phyloP scores from a whole-genome alignment of 2,888 invertebrate genomes.

The Yponomeuta cagnagella region DNA sequence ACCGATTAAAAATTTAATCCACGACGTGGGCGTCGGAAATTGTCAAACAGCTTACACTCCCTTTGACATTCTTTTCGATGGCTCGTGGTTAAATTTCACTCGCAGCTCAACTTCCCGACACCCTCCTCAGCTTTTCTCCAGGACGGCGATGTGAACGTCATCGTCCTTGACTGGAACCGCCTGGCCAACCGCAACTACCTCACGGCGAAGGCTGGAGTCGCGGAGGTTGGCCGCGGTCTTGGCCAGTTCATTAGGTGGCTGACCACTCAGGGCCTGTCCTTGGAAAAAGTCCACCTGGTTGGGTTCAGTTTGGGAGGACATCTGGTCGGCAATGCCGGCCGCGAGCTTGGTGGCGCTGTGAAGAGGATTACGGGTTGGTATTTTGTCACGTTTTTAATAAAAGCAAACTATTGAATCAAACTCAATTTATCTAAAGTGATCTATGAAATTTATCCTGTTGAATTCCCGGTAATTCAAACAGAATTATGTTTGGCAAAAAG shows the following conservation, averaged over 20 bases:
- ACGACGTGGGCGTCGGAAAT: no score
- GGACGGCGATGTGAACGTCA: constrained; percentile 48
- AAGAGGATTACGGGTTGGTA: constrained; percentile 50
- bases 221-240: constrained; percentile 37
- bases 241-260: constrained; percentile 47
- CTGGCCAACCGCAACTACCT: constrained; percentile 49
- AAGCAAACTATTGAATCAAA: background rate
- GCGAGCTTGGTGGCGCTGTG: constrained; percentile 36
- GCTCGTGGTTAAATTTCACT: no score
- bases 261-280: constrained; percentile 32
- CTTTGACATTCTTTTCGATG: no score
- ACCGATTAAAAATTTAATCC: no score
- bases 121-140: constrained; percentile 38
- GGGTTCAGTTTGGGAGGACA: constrained; percentile 67
- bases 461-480: no score
- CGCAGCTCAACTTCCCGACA: no score
- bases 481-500: no score
- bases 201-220: constrained; percentile 42
- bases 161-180: constrained; percentile 57
- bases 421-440: no score
- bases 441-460: no score
- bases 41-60: no score
- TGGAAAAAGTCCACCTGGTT: constrained; percentile 48
- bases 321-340: constrained; percentile 52
- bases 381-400: background rate